These are phyloP conservation scores for Myotis pilosus DNA, from an alignment of 2,797 vertebrate species.

Conservation along the genomic window DNA sequence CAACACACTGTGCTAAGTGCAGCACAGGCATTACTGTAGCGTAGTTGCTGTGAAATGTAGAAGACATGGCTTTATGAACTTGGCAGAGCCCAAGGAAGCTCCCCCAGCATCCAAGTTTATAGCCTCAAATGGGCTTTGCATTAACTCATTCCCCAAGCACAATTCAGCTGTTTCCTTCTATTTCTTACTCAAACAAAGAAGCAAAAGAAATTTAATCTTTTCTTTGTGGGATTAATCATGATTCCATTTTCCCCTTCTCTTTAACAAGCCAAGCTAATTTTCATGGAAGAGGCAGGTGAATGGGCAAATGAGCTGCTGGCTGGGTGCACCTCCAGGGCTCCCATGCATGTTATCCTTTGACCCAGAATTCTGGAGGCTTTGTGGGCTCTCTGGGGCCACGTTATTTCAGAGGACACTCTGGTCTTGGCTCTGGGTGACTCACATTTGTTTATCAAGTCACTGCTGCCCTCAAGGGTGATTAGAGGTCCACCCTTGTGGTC, in stretches of 20 bases:
- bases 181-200: background rate
- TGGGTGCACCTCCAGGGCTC: background rate
- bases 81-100: background rate
- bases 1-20: too few species aligned
- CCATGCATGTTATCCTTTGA: background rate
- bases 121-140: background rate
- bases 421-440: background rate
- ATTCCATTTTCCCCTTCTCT: background rate
- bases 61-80: background rate
- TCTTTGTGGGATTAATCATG: background rate
- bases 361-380: background rate
- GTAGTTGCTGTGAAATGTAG: background rate
- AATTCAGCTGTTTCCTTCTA: conserved; percentile 30
- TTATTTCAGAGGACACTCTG: background rate
- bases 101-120: background rate
- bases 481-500: background rate
- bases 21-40: rapidly evolving
- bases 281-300: background rate
- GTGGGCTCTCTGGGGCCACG: background rate
- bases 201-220: background rate
- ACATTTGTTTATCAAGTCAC: background rate
- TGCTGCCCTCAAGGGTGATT: background rate
- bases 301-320: background rate
- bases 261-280: background rate
- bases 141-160: background rate